These are phyloP conservation scores for Bombus cullumanus DNA, from an alignment of 1,140 invertebrate genomes.

Conservation along the genomic window DNA sequence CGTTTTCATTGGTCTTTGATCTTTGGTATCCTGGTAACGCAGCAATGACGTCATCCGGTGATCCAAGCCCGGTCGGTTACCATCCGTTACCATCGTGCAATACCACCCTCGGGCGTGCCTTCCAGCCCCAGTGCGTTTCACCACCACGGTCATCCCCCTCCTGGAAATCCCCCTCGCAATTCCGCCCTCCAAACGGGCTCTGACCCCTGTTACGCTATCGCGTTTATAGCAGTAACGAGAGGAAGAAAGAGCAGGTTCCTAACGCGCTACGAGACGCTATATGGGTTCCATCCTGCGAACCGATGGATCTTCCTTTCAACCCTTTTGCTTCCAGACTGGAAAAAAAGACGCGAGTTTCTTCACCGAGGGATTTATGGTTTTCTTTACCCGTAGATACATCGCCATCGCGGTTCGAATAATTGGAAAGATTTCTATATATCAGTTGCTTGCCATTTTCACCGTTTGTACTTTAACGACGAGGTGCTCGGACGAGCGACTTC, in stretches of 20 bases:
- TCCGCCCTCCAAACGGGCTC: slow-evolving; percentile 71
- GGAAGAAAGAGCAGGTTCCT: slow-evolving; percentile 55
- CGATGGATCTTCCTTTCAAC: slow-evolving; percentile 25
- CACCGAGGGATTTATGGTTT: neutral
- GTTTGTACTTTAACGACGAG: neutral
- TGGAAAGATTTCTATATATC: too few species aligned
- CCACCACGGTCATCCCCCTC: slow-evolving; percentile 59
- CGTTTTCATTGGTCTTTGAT: slow-evolving; percentile 58
- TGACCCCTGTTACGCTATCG: slow-evolving; percentile 69
- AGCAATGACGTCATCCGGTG: slow-evolving; percentile 62
- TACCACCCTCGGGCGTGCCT: slow-evolving; percentile 64
- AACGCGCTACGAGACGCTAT: slow-evolving; percentile 34
- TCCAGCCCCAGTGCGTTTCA: slow-evolving; percentile 61
- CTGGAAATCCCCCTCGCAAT: slow-evolving; percentile 67
- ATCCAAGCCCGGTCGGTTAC: slow-evolving; percentile 62
- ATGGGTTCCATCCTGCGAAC: slow-evolving; percentile 24
- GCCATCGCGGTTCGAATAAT: too few species aligned
- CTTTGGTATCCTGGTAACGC: slow-evolving; percentile 66
- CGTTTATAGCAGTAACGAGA: slow-evolving; percentile 56
- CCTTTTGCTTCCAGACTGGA: neutral
- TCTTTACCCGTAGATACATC: neutral
- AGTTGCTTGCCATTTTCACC: neutral
- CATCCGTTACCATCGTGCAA: slow-evolving; percentile 60
- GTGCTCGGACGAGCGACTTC: neutral
- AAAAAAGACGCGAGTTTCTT: neutral